A percentile compares a stretch with the other conserved stretches of the same genome.
Conservation (phyloP, 2,113 vertebrate genomes). For the Trogon melanurus region DNA sequence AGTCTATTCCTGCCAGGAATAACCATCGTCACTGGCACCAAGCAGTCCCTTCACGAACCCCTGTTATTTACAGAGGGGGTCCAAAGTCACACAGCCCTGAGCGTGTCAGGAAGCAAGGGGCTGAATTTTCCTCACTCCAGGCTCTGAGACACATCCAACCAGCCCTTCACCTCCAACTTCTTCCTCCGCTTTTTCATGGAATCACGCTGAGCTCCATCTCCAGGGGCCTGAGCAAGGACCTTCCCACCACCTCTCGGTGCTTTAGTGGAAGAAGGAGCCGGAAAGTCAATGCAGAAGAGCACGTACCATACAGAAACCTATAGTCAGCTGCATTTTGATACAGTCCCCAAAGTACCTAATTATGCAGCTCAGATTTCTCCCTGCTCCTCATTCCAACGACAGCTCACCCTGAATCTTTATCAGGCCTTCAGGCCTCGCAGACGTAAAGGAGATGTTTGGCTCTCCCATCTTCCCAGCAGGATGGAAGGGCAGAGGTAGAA, state of each 20-base stretch:
- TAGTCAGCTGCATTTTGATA: slow-evolving; percentile 65
- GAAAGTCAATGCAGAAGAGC: slow-evolving; percentile 13
- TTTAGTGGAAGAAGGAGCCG: not conserved
- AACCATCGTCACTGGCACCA: not conserved
- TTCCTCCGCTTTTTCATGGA: not conserved
- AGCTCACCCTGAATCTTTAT: slow-evolving; percentile 66
- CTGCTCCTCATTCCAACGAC: slow-evolving; percentile 39
- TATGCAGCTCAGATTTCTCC: slow-evolving; percentile 57
- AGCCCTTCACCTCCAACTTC: slow-evolving; percentile 2
- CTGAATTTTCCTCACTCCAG: not conserved
- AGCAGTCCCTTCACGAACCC: not conserved
- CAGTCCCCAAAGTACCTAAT: slow-evolving; percentile 66
- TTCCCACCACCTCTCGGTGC: not conserved
- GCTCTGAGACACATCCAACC: not conserved
- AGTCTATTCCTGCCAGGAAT: not conserved
- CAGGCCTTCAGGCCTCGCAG: slow-evolving; percentile 14
- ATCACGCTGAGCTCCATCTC: not conserved
- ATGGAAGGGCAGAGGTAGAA: slow-evolving; percentile 33
- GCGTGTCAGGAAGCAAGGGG: not conserved
- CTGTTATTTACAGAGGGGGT: not conserved
- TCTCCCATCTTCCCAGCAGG: slow-evolving; percentile 13
- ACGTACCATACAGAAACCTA: not conserved
- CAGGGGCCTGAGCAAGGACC: not conserved
- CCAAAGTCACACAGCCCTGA: not conserved
- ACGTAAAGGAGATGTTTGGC: slow-evolving; percentile 13